These are phyloP conservation scores for Neoseiulus cucumeris DNA, from an alignment of 1,140 invertebrate species.

Conservation along the genomic window DNA sequence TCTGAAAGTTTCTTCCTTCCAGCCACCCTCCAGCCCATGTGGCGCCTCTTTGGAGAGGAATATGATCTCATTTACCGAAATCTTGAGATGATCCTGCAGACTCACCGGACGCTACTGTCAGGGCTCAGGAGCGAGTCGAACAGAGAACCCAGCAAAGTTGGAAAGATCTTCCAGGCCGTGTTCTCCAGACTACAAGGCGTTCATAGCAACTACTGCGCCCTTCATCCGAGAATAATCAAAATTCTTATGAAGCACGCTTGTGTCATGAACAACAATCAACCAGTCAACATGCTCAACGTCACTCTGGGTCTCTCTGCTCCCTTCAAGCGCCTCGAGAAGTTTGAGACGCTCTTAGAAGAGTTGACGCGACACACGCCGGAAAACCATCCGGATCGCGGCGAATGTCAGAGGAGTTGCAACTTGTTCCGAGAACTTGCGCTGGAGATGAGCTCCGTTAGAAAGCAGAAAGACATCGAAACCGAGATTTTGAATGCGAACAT, in stretches of 20 bases:
- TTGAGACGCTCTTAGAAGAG: constrained; percentile 65
- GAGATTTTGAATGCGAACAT: constrained; percentile 80
- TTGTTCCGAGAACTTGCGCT: constrained; percentile 68
- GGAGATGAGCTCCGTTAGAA: constrained; percentile 34
- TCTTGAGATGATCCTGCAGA: not conserved
- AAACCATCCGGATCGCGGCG: constrained; percentile 79
- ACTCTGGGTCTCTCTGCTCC: constrained; percentile 60
- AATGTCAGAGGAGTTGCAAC: constrained; percentile 75
- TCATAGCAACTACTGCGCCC: constrained; percentile 30
- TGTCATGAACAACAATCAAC: not conserved
- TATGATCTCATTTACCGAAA: not conserved
- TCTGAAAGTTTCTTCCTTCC: not conserved
- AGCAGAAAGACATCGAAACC: constrained; percentile 87
- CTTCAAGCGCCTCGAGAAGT: constrained; percentile 82
- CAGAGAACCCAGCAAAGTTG: constrained; percentile 26
- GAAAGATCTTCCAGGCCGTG: constrained; percentile 30
- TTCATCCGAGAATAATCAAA: constrained; percentile 30
- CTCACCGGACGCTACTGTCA: not conserved
- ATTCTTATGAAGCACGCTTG: constrained; percentile 20
- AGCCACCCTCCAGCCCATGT: not conserved
- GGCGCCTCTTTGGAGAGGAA: not conserved
- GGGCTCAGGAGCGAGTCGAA: constrained; percentile 19
- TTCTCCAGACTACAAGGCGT: constrained; percentile 27
- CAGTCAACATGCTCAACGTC: not conserved
- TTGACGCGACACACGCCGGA: constrained; percentile 84